These are phyloP conservation scores for Drosophila tsacasi DNA, from an alignment of 1,140 invertebrate genomes.

Conservation along the genomic window DNA sequence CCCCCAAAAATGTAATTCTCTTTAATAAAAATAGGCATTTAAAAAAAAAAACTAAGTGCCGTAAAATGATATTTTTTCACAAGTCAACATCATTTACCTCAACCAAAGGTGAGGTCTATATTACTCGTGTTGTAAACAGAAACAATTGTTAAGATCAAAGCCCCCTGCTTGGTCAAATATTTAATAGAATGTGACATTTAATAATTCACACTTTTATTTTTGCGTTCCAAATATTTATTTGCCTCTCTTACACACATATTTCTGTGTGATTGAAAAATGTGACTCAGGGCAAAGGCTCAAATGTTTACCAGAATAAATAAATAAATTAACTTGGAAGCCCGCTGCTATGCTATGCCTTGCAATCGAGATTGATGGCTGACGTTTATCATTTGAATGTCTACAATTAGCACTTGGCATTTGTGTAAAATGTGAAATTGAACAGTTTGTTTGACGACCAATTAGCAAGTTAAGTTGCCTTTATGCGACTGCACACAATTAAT, in stretches of 20 bases:
- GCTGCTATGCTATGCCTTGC: slow-evolving; percentile 1
- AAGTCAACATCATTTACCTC: background rate
- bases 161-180: background rate
- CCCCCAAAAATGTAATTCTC: background rate
- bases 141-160: slow-evolving; percentile 6
- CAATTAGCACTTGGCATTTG: slow-evolving; percentile 42
- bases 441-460: slow-evolving; percentile 43
- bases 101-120: background rate
- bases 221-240: slow-evolving; percentile 21
- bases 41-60: background rate
- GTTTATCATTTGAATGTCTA: slow-evolving; percentile 50
- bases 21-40: background rate
- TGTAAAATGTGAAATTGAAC: slow-evolving; percentile 49
- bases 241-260: background rate
- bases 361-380: slow-evolving; percentile 30
- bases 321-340: slow-evolving; percentile 16
- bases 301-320: slow-evolving; percentile 26
- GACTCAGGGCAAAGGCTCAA: slow-evolving; percentile 19
- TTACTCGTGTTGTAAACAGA: background rate
- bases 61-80: slow-evolving; percentile 3
- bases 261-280: slow-evolving; percentile 10
- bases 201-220: slow-evolving; percentile 11
- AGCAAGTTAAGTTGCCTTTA: slow-evolving; percentile 28
- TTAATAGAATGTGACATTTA: slow-evolving; percentile 4
- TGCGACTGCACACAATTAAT: slow-evolving; percentile 47